phyloP scores from a whole-genome alignment of 2,888 invertebrate species.

The Tolmerus cingulatus region DNA sequence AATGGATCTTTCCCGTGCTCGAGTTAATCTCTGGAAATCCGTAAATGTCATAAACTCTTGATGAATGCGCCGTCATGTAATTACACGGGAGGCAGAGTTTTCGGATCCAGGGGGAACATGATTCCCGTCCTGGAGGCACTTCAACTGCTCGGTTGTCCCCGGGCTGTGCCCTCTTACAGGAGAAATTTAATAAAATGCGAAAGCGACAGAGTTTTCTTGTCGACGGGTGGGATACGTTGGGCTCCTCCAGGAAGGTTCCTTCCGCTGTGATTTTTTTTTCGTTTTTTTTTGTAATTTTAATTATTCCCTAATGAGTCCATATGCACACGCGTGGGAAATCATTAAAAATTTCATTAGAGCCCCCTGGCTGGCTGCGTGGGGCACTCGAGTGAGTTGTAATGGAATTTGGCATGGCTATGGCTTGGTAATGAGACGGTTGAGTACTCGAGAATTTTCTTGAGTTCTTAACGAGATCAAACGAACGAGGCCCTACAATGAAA shows the following conservation, averaged over 20 bases:
- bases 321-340: slow-evolving; percentile 5
- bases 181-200: not conserved
- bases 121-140: not conserved
- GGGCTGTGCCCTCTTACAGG: not conserved
- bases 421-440: not conserved
- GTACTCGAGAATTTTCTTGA: not conserved
- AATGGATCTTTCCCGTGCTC: not conserved
- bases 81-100: not conserved
- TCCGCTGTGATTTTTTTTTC: not conserved
- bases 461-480: not conserved
- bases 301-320: not conserved
- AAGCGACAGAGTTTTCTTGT: not conserved
- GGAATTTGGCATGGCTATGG: not conserved
- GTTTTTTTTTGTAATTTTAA: not conserved
- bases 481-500: not conserved
- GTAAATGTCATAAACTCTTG: slow-evolving; percentile 35
- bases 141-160: not conserved
- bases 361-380: not conserved
- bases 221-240: not conserved
- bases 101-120: not conserved
- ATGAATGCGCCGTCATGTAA: slow-evolving; percentile 33
- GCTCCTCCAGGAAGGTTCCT: not conserved
- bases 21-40: slow-evolving; percentile 37
- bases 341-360: not conserved
- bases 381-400: not conserved